Base-by-base conservation (phyloP, 2,888 invertebrate species). In the Oxyteleia sp. region DNA sequence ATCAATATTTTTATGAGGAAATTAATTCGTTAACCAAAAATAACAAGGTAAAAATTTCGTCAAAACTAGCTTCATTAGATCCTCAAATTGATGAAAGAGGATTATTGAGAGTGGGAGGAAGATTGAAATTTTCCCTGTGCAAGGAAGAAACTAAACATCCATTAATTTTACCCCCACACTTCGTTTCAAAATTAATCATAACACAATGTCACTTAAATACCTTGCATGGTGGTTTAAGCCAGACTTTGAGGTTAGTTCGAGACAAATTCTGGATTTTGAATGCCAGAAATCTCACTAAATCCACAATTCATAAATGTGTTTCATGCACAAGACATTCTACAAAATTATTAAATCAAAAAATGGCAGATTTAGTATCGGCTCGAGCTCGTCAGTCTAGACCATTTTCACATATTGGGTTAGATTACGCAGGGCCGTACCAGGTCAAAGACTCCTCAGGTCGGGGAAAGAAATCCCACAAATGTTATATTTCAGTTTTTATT, bases 91-190 rank as follows among this genome's bases (percentile, higher is more conserved):
- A 64, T 29, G 18, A 49, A 11, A 3, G 16, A 0, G 35, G 35
- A 32, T 15, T 47, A 16, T 32, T 49, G 74, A 13, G 86, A 63
- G 83, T 87, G 2, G 87, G 86, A 13, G 86, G 85, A 11, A 38
- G 87, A 61, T 59, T 87, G n/a, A 2, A 23, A n/a, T n/a, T 15
- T 20, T n/a, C 57, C 1, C 0, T 3, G 0, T 16, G 29, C 1
- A 0, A 2, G 2, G n/a, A 35, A 1, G 20, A 57, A 4, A 4
- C 1, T 1, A 41, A 43, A 43, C 49, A 49, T 23, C 64, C 38
- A 1, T 20, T 64, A 13, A 35, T 64, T 20, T 51, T 64, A 13
- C 49, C 64, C 1, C 4, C n/a, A 13, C 23, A 15, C 1, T n/a
- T 1, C 10, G 15, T 64, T 0, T 15, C 49, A 2, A 38, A 5